Percentiles rank a stretch among this genome's conserved stretches.
phyloP scores from a whole-genome alignment of 2,113 vertebrate genomes.

The Prietella phreatophila region DNA sequence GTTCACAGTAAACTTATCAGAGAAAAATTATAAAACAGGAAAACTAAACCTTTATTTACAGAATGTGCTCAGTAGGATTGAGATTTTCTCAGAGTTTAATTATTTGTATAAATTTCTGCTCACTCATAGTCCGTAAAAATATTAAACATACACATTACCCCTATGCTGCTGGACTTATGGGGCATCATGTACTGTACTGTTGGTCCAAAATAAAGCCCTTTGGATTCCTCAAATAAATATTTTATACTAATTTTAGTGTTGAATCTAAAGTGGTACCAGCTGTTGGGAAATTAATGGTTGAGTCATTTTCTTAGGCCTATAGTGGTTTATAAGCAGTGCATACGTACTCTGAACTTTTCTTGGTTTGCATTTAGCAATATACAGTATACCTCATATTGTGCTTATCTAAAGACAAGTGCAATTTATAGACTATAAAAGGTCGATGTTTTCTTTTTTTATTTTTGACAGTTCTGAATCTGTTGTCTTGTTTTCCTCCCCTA shows the following conservation, averaged over 20 bases:
- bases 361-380: not conserved
- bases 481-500: slow-evolving; percentile 53
- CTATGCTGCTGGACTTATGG: not conserved
- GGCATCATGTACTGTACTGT: too few relatives aligned
- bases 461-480: not conserved
- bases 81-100: not conserved
- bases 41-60: not conserved
- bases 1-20: too few relatives aligned
- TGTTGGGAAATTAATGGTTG: not conserved
- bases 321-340: not conserved
- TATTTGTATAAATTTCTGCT: not conserved
- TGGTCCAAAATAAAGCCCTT: not conserved
- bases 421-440: not conserved
- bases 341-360: not conserved
- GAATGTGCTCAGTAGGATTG: not conserved
- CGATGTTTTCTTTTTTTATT: not conserved
- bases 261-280: not conserved
- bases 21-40: not conserved
- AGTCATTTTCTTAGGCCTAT: not conserved
- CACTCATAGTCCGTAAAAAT: not conserved
- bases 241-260: not conserved
- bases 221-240: not conserved
- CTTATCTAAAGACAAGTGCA: not conserved
- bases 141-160: not conserved
- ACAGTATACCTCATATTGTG: not conserved